Evolutionary conservation across 1,140 invertebrate species (phyloP).

Genomic region (Tetragonula clypearis): DNA sequence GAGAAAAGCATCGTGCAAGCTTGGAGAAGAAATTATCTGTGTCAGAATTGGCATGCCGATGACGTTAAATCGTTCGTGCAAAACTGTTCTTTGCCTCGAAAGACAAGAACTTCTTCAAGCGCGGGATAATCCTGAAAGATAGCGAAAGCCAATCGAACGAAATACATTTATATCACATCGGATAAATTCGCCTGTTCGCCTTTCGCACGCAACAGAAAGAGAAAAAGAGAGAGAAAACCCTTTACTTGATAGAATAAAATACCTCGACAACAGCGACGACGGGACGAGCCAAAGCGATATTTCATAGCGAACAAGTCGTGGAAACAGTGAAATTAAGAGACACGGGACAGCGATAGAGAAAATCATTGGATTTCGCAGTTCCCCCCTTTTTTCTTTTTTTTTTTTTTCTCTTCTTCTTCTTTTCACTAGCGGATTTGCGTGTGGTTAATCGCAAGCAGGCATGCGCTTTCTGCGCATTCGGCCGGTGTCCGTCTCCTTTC

Average conservation of each 20-base stretch:
- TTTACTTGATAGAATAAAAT: too few relatives aligned
- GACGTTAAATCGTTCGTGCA: too few relatives aligned
- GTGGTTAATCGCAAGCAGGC: conserved; percentile 58
- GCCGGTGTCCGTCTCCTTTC: not conserved
- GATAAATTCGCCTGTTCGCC: too few relatives aligned
- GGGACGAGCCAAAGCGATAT: not conserved
- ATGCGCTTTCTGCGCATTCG: conserved; percentile 48
- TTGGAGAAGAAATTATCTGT: too few relatives aligned
- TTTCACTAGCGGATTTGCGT: conserved; percentile 34
- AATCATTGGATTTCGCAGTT: conserved; percentile 32
- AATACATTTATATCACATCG: too few relatives aligned
- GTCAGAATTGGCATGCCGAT: too few relatives aligned
- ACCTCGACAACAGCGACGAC: not conserved
- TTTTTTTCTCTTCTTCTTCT: not conserved
- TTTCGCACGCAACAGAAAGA: too few relatives aligned
- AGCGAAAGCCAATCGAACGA: too few relatives aligned
- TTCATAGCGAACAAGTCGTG: not conserved
- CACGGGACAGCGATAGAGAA: not conserved
- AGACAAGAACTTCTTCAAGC: too few relatives aligned
- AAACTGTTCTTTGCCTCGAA: too few relatives aligned
- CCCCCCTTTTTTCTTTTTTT: not conserved
- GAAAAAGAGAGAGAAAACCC: not conserved
- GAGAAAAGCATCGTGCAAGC: too few relatives aligned
- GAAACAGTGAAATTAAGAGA: not conserved
- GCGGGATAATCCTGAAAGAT: too few relatives aligned